Evolutionary conservation across 2,888 invertebrate genomes (phyloP).

Genomic region (Hofmannophila pseudospretella): DNA sequence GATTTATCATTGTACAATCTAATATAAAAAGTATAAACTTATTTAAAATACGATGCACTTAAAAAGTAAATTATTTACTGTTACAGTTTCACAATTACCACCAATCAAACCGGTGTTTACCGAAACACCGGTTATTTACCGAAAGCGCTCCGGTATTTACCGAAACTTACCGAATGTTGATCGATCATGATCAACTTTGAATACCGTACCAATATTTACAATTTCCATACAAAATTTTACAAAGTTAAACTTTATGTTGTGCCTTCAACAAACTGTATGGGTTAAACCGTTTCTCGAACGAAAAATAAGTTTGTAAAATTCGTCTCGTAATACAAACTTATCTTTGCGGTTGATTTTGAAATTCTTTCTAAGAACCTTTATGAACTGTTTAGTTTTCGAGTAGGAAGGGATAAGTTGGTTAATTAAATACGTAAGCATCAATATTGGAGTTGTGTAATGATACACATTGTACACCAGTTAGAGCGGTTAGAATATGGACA

Average conservation of each 20-base stretch:
- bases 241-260: neutral
- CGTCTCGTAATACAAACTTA: neutral
- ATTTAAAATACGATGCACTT: neutral
- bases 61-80: slow-evolving; percentile 7
- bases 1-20: too few relatives aligned
- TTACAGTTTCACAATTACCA: slow-evolving; percentile 36
- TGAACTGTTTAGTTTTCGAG: neutral
- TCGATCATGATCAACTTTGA: slow-evolving; percentile 8
- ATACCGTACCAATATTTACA: slow-evolving; percentile 5
- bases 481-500: slow-evolving; percentile 2
- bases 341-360: neutral
- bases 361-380: neutral
- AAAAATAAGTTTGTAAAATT: slow-evolving; percentile 1
- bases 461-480: slow-evolving; percentile 2
- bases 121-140: slow-evolving; percentile 8
- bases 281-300: neutral
- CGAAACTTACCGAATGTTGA: neutral
- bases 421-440: neutral
- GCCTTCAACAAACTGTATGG: neutral
- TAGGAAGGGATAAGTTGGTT: neutral
- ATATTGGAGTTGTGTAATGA: neutral
- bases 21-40: neutral
- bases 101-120: slow-evolving; percentile 23
- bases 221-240: neutral
- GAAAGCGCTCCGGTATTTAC: slow-evolving; percentile 3